A percentile compares a stretch with the other conserved stretches of the same genome.
phyloP scores from a whole-genome alignment of 1,140 invertebrate species.

The Papilio polytes region DNA sequence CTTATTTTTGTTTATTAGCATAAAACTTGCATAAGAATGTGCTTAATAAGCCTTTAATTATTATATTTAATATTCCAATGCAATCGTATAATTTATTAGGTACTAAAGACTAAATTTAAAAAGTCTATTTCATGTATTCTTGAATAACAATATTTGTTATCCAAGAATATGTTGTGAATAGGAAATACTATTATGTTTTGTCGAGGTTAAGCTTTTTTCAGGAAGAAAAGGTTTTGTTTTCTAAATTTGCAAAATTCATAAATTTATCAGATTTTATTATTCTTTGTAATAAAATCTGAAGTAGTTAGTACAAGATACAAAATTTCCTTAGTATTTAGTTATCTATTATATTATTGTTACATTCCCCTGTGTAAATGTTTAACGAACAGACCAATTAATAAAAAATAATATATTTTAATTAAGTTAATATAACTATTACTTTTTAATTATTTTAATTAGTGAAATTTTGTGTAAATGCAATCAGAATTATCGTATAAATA shows the following conservation, averaged over 20 bases:
- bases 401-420: slow-evolving; percentile 9
- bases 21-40: neutral
- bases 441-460: slow-evolving; percentile 20
- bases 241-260: neutral
- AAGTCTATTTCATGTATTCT: neutral
- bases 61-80: too few relatives aligned
- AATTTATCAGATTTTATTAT: neutral
- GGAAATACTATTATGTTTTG: neutral
- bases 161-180: neutral
- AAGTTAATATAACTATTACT: slow-evolving; percentile 19
- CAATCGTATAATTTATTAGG: too few relatives aligned
- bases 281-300: neutral
- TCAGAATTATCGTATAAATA: slow-evolving; percentile 10
- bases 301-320: slow-evolving; percentile 19
- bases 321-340: neutral
- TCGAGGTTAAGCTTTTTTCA: neutral
- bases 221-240: neutral
- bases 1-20: neutral
- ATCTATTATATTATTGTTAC: slow-evolving; percentile 27
- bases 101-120: too few relatives aligned
- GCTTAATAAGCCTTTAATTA: neutral
- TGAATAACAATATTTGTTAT: neutral
- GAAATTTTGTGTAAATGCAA: slow-evolving; percentile 1
- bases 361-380: slow-evolving; percentile 1
- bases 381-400: slow-evolving; percentile 31